Evolutionary conservation across 1,140 invertebrate genomes (phyloP), one percentile per base, ranked within the genome.

Genomic region (Drosophila takahashii): DNA sequence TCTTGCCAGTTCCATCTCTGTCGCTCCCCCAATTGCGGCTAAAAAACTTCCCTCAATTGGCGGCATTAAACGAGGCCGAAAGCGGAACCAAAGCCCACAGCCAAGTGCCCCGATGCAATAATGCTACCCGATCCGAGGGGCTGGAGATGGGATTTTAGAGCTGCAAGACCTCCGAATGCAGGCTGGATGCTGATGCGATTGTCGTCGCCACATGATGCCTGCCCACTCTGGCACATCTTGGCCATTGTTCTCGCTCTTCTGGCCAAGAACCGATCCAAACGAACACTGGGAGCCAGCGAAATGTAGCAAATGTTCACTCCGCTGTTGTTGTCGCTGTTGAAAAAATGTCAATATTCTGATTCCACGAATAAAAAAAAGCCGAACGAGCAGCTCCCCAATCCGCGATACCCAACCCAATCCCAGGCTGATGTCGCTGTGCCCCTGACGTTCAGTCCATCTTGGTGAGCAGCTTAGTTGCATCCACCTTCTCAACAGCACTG

Each of bases 281-380:
- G 34, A 70, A 70, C 66, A 77, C 79, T 79, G 79, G 79, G 52
- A 83, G 76, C 77, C 73, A 36, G 59, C 32, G 56, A 83, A 76
- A 79, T 72, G 72, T 80, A 64, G 61, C 77, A 77, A 85, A 69
- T 86, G 64, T 75, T 72, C 72, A 41, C 39, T 27, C 59, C 71
- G 67, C 59, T 76, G 58, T 60, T 72, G 69, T 47, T 56, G 57
- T 73, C 54, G 64, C 52, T 48, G 70, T 67, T 66, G 61, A 59
- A 81, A 77, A 89, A 90, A 86, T 90, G 86, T 90, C 86, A 90
- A 90, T 90, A 90, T 83, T 90, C 81, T 90, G 86, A 90, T 90
- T 90, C 86, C 86, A 54, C 86, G 86, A 70, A 70, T 70, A 70
- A 70, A 69, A 69, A 90, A 90, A 79, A 81, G 48, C 53, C 72